Evolutionary conservation across 2,797 vertebrate species (phyloP).

Genomic region (Salmo trutta): DNA sequence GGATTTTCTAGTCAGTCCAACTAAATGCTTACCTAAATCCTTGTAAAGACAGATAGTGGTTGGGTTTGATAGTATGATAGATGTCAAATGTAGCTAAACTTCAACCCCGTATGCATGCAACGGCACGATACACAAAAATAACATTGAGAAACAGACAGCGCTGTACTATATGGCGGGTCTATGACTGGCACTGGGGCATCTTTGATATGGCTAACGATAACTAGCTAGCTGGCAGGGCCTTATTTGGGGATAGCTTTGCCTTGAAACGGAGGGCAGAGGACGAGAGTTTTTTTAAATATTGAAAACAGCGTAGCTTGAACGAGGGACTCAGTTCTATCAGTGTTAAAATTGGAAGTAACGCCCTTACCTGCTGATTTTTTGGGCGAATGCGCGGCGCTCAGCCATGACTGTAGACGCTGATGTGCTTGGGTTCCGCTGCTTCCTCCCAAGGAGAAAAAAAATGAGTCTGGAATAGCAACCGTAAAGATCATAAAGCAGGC

Average conservation of each 20-base stretch:
- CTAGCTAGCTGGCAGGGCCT: conserved; percentile 69
- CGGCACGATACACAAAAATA: not conserved
- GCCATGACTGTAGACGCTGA: conserved; percentile 87
- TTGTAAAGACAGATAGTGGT: not conserved
- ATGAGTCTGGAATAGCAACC: conserved; percentile 72
- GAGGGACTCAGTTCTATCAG: not conserved
- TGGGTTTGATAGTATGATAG: not conserved
- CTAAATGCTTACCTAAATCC: not conserved
- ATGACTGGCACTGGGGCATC: conserved; percentile 48
- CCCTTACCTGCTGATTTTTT: conserved; percentile 96
- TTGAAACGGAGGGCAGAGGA: not conserved
- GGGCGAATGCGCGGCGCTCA: conserved; percentile 96
- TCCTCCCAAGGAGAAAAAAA: conserved; percentile 46
- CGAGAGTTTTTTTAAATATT: not conserved
- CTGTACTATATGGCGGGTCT: not conserved
- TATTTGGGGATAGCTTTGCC: conserved; percentile 51
- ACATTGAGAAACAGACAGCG: not conserved
- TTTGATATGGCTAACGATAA: conserved; percentile 50
- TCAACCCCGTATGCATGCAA: not conserved
- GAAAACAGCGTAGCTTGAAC: not conserved
- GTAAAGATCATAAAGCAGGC: conserved; percentile 73
- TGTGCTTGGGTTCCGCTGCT: conserved; percentile 63
- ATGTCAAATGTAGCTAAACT: not conserved
- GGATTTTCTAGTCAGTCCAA: not conserved
- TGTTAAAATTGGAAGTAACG: conserved; percentile 19